Evolutionary conservation across 2,797 vertebrate species (phyloP).

Genomic region (Tadarida brasiliensis): DNA sequence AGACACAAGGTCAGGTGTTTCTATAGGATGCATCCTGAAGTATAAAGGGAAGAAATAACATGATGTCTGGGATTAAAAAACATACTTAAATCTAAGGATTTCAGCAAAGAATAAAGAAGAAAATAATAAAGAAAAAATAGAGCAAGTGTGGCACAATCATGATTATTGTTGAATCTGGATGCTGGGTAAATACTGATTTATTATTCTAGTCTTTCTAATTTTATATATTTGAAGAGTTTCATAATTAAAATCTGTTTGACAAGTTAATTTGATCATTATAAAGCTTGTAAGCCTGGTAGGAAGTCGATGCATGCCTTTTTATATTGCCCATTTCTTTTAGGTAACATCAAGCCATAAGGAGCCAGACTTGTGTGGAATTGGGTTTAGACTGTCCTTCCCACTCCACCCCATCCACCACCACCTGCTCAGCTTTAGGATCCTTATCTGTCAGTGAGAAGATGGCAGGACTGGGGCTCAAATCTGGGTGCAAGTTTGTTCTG

Average conservation of each 20-base stretch:
- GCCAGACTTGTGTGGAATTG: neutral
- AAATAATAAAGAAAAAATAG: neutral
- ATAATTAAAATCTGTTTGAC: constrained; percentile 3
- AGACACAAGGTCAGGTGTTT: neutral
- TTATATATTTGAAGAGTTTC: constrained; percentile 29
- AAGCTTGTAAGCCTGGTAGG: neutral
- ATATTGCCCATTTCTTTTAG: neutral
- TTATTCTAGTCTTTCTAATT: constrained; percentile 12
- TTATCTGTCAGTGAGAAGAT: neutral
- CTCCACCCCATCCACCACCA: neutral
- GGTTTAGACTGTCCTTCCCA: neutral
- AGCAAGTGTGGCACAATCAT: neutral
- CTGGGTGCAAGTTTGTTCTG: neutral
- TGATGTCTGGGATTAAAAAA: neutral
- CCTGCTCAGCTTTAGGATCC: neutral
- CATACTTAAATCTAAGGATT: constrained; percentile 5
- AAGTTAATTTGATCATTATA: neutral
- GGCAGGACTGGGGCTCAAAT: neutral
- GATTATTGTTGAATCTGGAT: neutral
- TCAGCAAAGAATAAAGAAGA: neutral
- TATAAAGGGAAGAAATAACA: neutral
- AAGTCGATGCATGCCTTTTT: neutral
- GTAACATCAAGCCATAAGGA: neutral
- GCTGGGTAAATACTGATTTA: neutral
- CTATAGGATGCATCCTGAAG: neutral